Base-by-base conservation (phyloP, 2,113 vertebrate genomes). In the Microtus oregoni region DNA sequence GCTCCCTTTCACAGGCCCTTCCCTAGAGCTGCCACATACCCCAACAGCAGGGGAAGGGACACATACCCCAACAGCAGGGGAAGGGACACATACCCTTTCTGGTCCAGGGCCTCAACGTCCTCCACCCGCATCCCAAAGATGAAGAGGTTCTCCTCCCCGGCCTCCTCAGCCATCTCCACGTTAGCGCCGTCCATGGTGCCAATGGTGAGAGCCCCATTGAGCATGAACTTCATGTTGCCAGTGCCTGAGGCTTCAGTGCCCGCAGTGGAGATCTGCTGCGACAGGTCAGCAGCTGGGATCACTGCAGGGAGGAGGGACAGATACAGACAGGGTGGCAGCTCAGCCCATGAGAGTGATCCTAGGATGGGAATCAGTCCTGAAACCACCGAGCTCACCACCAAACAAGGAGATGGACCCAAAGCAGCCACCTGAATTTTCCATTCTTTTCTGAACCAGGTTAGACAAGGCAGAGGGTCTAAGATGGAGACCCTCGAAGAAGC, bases 221-320 rank as follows among this genome's bases (percentile, higher is more conserved):
- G 97, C 99, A 99, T 99, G 97, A 99, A 99, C 98, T 99, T 99
- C 99, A 99, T 99, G 98, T 99, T 99, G 76, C 99, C 99, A 0
- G 99, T 99, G 47, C 99, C 99, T 0, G 99, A 99, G 65, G 99
- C 99, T 96, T 99, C 99, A 0, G 99, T 99, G 86, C 99, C 99
- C 0, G 99, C 99, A 0, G 99, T 99, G 97, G 99, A 99, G 98
- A 99, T 99, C 98, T 99, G 99, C 98, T 99, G 98, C 0, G 99
- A 99, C 41, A 99, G 98, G 97, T 99, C 99, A 0, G 99, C 98
- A 0, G 99, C 99, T 0, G 99, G 99, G 95, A 99, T 99, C 98
- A 99, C 99, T 99, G 98, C 0, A 9, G 38, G 65, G 22, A 30
- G n/a, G 35, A 20, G n/a, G 79, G 38, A 28, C 58, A 65, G 81